Evolutionary conservation across 1,140 invertebrate species (phyloP).

Genomic region (Caenorhabditis briggsae): DNA sequence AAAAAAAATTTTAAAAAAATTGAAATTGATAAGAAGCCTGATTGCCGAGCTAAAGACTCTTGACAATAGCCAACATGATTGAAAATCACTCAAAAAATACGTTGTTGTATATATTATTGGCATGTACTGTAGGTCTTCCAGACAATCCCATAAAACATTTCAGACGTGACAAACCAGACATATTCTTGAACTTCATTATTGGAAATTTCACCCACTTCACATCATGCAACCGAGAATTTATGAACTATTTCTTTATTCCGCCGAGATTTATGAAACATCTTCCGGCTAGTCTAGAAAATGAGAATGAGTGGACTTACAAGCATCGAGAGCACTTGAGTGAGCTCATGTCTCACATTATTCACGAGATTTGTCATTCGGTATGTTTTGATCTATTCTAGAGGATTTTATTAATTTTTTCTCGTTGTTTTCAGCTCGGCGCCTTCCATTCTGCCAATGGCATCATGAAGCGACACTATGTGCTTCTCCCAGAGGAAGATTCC

Average conservation of each 20-base stretch:
- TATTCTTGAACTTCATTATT: not conserved
- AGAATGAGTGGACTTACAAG: not conserved
- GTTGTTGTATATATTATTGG: too few species aligned
- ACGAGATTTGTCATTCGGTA: slow-evolving; percentile 2
- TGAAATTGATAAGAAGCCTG: too few species aligned
- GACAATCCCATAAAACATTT: not conserved
- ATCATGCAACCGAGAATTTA: not conserved
- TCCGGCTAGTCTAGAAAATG: not conserved
- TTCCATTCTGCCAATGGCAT: not conserved
- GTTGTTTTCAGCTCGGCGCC: not conserved
- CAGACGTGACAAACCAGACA: slow-evolving; percentile 1
- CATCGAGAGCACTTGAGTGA: not conserved
- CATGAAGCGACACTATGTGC: not conserved
- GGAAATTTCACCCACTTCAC: not conserved
- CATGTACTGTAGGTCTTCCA: too few species aligned
- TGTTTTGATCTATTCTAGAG: not conserved
- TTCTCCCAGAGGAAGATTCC: not conserved
- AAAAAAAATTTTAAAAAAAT: too few species aligned
- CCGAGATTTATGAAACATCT: not conserved
- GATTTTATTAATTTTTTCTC: too few species aligned
- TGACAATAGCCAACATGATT: too few species aligned
- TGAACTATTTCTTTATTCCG: not conserved
- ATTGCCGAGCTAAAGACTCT: too few species aligned
- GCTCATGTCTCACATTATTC: not conserved
- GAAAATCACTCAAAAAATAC: too few species aligned